phyloP scores from a whole-genome alignment of 1,140 invertebrate genomes.

The Orchesella cincta region DNA sequence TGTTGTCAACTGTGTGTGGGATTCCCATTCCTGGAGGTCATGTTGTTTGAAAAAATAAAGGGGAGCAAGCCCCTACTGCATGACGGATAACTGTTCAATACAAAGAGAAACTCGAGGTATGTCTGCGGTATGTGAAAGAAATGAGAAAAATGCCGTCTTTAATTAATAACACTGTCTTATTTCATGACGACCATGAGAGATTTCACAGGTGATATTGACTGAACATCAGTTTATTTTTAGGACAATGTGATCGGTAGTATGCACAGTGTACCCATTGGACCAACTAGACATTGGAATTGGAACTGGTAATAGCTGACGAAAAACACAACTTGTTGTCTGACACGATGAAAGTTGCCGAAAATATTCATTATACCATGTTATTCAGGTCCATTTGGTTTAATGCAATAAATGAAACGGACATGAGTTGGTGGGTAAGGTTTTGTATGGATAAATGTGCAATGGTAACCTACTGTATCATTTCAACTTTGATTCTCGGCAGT shows the following conservation, averaged over 20 bases:
- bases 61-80: too few relatives aligned
- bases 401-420: background rate
- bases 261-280: background rate
- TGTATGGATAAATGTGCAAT: background rate
- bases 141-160: background rate
- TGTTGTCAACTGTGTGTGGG: too few relatives aligned
- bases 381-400: background rate
- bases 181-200: slow-evolving; percentile 30
- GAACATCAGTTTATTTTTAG: background rate
- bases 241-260: background rate
- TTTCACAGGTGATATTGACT: slow-evolving; percentile 42
- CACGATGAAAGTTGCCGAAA: background rate
- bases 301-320: too few relatives aligned
- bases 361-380: background rate
- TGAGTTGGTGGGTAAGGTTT: background rate
- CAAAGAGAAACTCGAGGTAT: too few relatives aligned
- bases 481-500: background rate
- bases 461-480: background rate
- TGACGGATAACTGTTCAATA: too few relatives aligned
- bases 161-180: slow-evolving; percentile 35
- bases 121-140: too few relatives aligned
- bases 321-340: too few relatives aligned
- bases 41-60: too few relatives aligned
- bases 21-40: background rate
- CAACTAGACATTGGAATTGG: too few relatives aligned